Conservation (phyloP, 2,797 vertebrate genomes). For the Silurus aristotelis region DNA sequence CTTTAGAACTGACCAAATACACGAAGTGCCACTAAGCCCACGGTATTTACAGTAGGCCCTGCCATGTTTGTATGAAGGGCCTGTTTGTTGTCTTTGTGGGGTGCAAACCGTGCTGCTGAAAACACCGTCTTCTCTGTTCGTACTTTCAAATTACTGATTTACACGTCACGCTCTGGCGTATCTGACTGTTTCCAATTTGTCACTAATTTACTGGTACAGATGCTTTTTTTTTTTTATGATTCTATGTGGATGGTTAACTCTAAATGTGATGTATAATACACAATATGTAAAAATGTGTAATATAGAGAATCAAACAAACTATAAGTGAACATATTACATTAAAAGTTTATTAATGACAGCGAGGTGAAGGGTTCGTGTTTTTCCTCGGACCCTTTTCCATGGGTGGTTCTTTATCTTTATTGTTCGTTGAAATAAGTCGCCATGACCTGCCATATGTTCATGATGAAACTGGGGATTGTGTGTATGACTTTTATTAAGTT, state of each 20-base stretch:
- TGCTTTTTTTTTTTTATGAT: slow-evolving; percentile 8
- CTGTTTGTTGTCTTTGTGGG: slow-evolving; percentile 12
- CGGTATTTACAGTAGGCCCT: slow-evolving; percentile 4
- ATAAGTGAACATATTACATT: slow-evolving; percentile 8
- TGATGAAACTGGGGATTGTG: slow-evolving; percentile 2
- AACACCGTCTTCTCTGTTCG: neutral
- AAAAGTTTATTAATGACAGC: slow-evolving; percentile 8
- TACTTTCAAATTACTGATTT: neutral
- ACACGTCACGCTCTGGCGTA: neutral
- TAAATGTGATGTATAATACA: slow-evolving; percentile 41
- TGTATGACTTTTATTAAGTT: slow-evolving; percentile 14
- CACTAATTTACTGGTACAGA: slow-evolving; percentile 30
- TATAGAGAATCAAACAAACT: slow-evolving; percentile 36
- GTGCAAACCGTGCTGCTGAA: slow-evolving; percentile 28
- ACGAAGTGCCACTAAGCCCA: slow-evolving; percentile 46
- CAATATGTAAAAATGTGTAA: slow-evolving; percentile 42
- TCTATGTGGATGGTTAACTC: neutral
- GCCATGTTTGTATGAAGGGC: slow-evolving; percentile 11
- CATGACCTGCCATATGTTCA: slow-evolving; percentile 5
- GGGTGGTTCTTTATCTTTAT: neutral
- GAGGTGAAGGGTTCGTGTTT: neutral
- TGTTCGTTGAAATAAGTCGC: neutral
- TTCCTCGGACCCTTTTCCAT: neutral
- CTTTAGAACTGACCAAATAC: slow-evolving; percentile 42
- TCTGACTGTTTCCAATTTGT: neutral